Evolutionary conservation across 2,888 invertebrate species (phyloP).

Genomic region (Parapristionchus giblindavisi): DNA sequence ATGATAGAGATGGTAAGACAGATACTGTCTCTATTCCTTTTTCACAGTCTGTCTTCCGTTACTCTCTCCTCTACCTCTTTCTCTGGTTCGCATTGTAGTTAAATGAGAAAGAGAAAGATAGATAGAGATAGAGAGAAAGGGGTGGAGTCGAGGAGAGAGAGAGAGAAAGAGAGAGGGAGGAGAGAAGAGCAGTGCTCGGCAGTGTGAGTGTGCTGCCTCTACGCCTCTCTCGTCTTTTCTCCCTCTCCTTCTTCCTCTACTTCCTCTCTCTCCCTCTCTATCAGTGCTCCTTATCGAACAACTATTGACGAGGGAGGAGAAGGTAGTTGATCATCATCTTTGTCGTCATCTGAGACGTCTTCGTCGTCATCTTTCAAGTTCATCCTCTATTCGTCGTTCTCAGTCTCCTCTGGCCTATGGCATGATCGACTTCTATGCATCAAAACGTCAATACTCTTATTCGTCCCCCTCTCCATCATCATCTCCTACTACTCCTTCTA

Average conservation of each 20-base stretch:
- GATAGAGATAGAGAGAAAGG: constrained; percentile 30
- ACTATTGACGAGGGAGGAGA: background rate
- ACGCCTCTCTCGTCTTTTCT: background rate
- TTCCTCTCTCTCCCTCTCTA: constrained; percentile 10
- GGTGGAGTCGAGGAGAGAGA: constrained; percentile 35
- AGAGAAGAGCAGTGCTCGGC: background rate
- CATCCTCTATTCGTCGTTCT: constrained; percentile 22
- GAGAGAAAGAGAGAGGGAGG: constrained; percentile 25
- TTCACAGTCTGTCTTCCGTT: too few relatives aligned
- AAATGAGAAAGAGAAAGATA: constrained; percentile 10
- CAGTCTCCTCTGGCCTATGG: background rate
- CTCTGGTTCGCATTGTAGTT: constrained; percentile 3
- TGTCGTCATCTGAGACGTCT: background rate
- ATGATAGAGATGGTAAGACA: background rate
- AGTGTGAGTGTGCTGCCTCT: background rate
- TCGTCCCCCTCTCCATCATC: constrained; percentile 9
- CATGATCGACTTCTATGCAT: background rate
- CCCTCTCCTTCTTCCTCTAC: constrained; percentile 26
- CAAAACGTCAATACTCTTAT: background rate
- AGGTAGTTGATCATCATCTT: background rate
- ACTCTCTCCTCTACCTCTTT: constrained; percentile 30
- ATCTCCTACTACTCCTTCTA: background rate
- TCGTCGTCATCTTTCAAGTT: constrained; percentile 1
- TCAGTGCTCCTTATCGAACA: constrained; percentile 31
- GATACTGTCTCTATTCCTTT: too few relatives aligned